Percentiles rank a stretch among this genome's conserved stretches.
Evolutionary conservation across 2,113 vertebrate genomes (phyloP).

Genomic region (Myodes glareolus): DNA sequence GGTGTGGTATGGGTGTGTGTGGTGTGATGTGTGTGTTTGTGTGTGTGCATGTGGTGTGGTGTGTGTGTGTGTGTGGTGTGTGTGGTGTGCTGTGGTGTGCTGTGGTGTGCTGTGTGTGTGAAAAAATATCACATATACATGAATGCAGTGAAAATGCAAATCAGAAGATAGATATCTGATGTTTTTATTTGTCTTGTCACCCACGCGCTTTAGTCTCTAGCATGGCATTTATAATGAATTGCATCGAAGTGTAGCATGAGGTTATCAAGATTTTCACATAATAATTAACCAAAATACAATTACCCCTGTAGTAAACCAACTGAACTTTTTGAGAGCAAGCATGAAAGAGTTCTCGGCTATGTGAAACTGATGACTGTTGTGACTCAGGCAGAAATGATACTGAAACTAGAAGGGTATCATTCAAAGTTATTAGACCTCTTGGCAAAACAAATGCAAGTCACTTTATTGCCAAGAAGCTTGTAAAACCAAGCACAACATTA

Average conservation of each 20-base stretch:
- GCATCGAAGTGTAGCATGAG: conserved; percentile 32
- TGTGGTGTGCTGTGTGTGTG: neutral
- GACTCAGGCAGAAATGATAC: neutral
- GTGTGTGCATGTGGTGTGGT: neutral
- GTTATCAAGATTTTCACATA: conserved; percentile 57
- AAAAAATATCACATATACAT: neutral
- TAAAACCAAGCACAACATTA: conserved; percentile 65
- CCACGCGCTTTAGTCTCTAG: neutral
- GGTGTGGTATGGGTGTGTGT: neutral
- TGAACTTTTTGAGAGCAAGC: conserved; percentile 35
- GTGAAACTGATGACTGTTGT: conserved; percentile 59
- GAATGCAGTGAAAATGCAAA: conserved; percentile 40
- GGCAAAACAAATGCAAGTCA: conserved; percentile 54
- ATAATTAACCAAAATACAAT: conserved; percentile 50
- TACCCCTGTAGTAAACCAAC: conserved; percentile 35
- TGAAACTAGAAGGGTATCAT: conserved; percentile 9
- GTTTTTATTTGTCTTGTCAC: conserved; percentile 10
- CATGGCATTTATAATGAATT: conserved; percentile 45
- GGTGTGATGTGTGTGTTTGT: no score
- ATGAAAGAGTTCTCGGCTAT: conserved; percentile 35
- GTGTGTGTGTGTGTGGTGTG: no score
- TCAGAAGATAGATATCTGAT: conserved; percentile 42
- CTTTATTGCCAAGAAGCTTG: conserved; percentile 63
- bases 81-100: neutral
- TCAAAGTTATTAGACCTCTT: conserved; percentile 66